Conservation (phyloP, 1,140 invertebrate genomes). For the Doryteuthis pealeii region DNA sequence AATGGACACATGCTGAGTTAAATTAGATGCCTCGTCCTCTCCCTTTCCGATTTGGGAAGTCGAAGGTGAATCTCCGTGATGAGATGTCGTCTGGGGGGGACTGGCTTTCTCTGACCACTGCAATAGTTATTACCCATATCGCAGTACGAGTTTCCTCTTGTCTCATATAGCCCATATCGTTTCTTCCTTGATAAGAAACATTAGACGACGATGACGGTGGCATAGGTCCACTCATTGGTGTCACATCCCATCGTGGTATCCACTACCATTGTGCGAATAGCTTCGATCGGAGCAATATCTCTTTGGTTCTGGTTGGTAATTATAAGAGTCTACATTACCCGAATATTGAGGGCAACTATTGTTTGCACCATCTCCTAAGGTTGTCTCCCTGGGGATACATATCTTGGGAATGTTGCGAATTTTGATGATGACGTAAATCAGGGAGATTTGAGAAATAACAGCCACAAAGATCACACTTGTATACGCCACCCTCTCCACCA, state of each 20-base stretch:
- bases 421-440: neutral
- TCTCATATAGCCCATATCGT: neutral
- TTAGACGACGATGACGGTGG: too few relatives aligned
- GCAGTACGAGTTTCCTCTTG: neutral
- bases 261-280: neutral
- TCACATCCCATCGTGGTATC: neutral
- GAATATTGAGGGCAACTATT: too few relatives aligned
- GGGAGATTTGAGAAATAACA: neutral
- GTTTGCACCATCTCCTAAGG: neutral
- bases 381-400: neutral
- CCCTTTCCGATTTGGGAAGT: neutral
- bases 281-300: neutral
- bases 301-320: neutral
- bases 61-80: neutral
- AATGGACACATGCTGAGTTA: conserved; percentile 18
- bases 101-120: too few relatives aligned
- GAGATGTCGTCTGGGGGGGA: neutral
- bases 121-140: neutral
- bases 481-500: neutral
- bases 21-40: neutral
- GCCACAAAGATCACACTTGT: neutral
- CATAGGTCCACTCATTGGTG: neutral
- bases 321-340: too few relatives aligned
- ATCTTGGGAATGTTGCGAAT: neutral
- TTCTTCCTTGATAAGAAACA: neutral